Evolutionary conservation across 2,888 invertebrate genomes (phyloP).

Genomic region (Pristionchus entomophagus): DNA sequence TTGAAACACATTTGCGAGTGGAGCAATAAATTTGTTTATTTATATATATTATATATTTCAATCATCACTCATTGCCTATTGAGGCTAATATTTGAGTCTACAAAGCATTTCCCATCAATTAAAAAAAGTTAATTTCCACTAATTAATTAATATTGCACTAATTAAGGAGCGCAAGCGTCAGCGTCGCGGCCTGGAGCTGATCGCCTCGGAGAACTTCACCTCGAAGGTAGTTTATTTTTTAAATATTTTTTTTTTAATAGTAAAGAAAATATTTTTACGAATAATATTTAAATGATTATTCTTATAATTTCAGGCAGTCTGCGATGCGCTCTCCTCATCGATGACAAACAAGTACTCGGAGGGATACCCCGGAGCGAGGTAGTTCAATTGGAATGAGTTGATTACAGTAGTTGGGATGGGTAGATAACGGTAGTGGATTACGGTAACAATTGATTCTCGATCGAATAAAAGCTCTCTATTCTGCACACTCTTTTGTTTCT

Average conservation of each 20-base stretch:
- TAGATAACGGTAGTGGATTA: background rate
- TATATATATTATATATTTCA: too few relatives aligned
- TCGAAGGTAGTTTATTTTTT: conserved; percentile 67
- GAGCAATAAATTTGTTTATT: too few relatives aligned
- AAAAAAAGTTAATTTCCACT: background rate
- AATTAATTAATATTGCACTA: background rate
- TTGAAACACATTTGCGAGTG: too few relatives aligned
- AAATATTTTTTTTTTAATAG: background rate
- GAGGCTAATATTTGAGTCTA: too few relatives aligned
- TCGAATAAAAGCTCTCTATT: too few relatives aligned
- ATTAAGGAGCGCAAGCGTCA: conserved; percentile 87
- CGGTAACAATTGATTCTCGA: background rate
- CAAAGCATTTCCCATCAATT: too few relatives aligned
- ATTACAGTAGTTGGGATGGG: background rate
- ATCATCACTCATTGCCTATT: too few relatives aligned
- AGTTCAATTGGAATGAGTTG: background rate
- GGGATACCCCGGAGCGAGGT: conserved; percentile 80
- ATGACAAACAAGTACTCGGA: conserved; percentile 82
- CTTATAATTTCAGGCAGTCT: conserved; percentile 74
- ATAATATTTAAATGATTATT: background rate
- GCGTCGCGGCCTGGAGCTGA: conserved; percentile 90
- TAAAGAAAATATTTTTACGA: too few relatives aligned
- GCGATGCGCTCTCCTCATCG: conserved; percentile 79
- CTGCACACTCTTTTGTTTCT: too few relatives aligned
- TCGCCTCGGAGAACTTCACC: conserved; percentile 88